These are phyloP conservation scores for Acheta domesticus DNA, from an alignment of 2,888 invertebrate genomes.

Conservation along the genomic window DNA sequence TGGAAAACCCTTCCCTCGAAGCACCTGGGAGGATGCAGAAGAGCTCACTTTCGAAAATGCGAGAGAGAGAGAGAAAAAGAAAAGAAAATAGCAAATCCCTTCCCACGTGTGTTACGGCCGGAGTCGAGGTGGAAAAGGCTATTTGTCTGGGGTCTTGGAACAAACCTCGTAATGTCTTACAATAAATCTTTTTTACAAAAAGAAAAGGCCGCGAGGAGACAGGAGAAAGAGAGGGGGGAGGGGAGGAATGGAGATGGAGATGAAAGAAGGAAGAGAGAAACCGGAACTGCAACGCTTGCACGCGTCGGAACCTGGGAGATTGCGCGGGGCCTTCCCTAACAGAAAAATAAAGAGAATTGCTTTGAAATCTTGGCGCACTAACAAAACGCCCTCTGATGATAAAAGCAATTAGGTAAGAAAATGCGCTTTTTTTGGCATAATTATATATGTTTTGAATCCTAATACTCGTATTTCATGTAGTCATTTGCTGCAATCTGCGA, in stretches of 20 bases:
- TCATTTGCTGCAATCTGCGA: too few relatives aligned
- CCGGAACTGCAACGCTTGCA: neutral
- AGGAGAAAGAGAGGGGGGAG: neutral
- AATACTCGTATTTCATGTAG: too few relatives aligned
- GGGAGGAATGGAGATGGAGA: neutral
- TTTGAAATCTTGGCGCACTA: too few relatives aligned
- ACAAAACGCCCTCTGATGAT: too few relatives aligned
- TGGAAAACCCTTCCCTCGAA: neutral
- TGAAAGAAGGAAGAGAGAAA: neutral
- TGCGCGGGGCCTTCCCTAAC: too few relatives aligned
- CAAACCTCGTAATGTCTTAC: conserved; percentile 6
- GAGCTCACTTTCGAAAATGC: neutral
- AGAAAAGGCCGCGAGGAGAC: neutral
- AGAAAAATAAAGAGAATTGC: too few relatives aligned
- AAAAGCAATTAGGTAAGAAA: too few relatives aligned
- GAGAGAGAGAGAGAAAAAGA: neutral
- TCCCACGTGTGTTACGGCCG: neutral
- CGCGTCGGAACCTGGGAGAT: too few relatives aligned
- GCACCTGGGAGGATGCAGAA: neutral
- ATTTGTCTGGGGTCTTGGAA: conserved; percentile 3
- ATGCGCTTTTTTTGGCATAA: too few relatives aligned
- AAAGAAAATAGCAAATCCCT: neutral
- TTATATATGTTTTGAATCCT: too few relatives aligned
- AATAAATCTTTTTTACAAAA: conserved; percentile 1
- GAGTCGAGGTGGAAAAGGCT: neutral